Conservation (phyloP, 2,888 invertebrate genomes). For the Cerastis leucographa region DNA sequence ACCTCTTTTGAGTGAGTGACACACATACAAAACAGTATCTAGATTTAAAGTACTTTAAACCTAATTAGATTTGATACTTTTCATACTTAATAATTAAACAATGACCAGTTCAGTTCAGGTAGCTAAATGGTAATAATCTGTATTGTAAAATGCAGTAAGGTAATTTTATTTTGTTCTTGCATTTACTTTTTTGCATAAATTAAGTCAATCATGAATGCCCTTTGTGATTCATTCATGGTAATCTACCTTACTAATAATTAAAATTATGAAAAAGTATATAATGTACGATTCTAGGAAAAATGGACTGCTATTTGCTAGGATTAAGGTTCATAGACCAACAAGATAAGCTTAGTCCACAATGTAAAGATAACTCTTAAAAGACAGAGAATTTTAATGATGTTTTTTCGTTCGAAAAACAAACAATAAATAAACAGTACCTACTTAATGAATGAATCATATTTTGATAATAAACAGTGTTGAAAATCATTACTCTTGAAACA, state of each 20-base stretch:
- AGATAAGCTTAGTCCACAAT: slow-evolving; percentile 11
- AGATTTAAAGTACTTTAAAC: slow-evolving; percentile 7
- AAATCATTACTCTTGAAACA: slow-evolving; percentile 10
- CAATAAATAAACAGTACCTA: slow-evolving; percentile 1
- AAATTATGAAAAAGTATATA: slow-evolving; percentile 9
- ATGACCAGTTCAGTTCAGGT: not conserved
- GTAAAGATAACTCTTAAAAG: not conserved
- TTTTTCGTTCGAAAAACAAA: slow-evolving; percentile 29
- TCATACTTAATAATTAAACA: slow-evolving; percentile 2
- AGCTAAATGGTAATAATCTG: not conserved
- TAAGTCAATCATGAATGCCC: slow-evolving; percentile 30
- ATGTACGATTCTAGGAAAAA: slow-evolving; percentile 1
- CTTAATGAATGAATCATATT: slow-evolving; percentile 1
- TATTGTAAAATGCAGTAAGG: not conserved
- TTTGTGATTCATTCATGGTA: slow-evolving; percentile 34
- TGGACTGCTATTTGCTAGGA: slow-evolving; percentile 6
- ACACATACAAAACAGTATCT: slow-evolving; percentile 16
- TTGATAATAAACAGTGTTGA: slow-evolving; percentile 8
- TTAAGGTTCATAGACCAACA: slow-evolving; percentile 13
- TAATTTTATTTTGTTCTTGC: slow-evolving; percentile 10
- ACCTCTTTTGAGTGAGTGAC: slow-evolving; percentile 1
- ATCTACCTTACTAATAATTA: slow-evolving; percentile 25
- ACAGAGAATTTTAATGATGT: not conserved
- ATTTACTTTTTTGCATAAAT: slow-evolving; percentile 32
- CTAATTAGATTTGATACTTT: slow-evolving; percentile 29